phyloP scores from a whole-genome alignment of 2,797 vertebrate species.

The Tiaroga cobitis region DNA sequence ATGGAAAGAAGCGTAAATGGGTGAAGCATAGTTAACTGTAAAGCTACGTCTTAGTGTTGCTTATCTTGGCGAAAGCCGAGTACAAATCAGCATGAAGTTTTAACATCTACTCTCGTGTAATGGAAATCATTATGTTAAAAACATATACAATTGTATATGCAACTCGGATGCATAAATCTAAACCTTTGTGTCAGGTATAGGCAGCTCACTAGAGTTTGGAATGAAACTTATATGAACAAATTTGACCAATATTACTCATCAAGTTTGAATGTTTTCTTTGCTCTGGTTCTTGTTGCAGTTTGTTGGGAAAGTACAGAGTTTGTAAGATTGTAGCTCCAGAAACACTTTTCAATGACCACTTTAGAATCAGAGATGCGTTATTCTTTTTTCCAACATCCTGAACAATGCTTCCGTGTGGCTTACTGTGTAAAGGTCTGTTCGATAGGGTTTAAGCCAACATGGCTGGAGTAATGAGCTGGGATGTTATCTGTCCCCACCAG shows the following conservation, averaged over 20 bases:
- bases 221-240: not conserved
- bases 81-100: too few species aligned
- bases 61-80: too few species aligned
- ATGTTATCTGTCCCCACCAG: conserved; percentile 75
- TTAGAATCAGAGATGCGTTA: conserved; percentile 52
- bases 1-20: too few species aligned
- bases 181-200: too few species aligned
- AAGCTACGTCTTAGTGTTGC: too few species aligned
- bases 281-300: not conserved
- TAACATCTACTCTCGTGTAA: too few species aligned
- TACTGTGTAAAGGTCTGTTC: conserved; percentile 59
- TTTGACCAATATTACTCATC: not conserved
- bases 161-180: too few species aligned
- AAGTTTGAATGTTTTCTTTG: not conserved
- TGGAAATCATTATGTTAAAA: too few species aligned
- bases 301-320: conserved; percentile 23
- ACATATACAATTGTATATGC: too few species aligned
- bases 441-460: conserved; percentile 68
- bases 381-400: conserved; percentile 49
- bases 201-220: not conserved
- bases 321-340: conserved; percentile 10
- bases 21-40: too few species aligned
- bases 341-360: conserved; percentile 52
- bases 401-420: conserved; percentile 54
- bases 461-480: conserved; percentile 73